These are phyloP conservation scores for Calyptommatus sinebrachiatus DNA, from an alignment of 2,113 vertebrate species.

Conservation along the genomic window DNA sequence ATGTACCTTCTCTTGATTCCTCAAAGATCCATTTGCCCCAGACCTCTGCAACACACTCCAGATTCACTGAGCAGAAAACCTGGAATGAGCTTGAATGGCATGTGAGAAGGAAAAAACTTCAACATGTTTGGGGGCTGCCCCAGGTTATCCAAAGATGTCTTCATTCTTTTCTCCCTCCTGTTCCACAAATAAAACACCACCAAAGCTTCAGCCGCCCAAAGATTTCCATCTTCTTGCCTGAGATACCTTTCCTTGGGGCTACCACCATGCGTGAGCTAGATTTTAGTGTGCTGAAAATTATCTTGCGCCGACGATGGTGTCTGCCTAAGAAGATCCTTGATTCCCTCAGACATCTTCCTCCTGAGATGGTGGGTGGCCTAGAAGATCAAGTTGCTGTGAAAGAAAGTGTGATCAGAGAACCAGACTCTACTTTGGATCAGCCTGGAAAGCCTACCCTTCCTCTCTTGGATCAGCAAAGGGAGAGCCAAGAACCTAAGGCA, in stretches of 20 bases:
- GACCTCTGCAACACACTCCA: not conserved
- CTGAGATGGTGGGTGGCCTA: not conserved
- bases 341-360: not conserved
- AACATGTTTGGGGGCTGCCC: not conserved
- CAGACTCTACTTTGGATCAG: not conserved
- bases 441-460: not conserved
- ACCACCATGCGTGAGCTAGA: not conserved
- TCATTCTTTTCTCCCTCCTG: not conserved
- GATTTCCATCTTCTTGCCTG: not conserved
- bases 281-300: not conserved
- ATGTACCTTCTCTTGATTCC: not conserved
- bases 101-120: not conserved
- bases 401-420: accelerated
- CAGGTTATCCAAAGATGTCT: not conserved
- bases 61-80: not conserved
- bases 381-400: too few species aligned
- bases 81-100: not conserved
- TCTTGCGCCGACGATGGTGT: not conserved
- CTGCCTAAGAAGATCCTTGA: not conserved
- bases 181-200: not conserved
- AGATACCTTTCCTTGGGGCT: not conserved
- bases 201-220: not conserved
- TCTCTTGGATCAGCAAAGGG: not conserved
- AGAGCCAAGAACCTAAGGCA: too few species aligned
- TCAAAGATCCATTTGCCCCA: not conserved